Conservation (phyloP, 2,113 vertebrate genomes). For the Willisornis vidua region DNA sequence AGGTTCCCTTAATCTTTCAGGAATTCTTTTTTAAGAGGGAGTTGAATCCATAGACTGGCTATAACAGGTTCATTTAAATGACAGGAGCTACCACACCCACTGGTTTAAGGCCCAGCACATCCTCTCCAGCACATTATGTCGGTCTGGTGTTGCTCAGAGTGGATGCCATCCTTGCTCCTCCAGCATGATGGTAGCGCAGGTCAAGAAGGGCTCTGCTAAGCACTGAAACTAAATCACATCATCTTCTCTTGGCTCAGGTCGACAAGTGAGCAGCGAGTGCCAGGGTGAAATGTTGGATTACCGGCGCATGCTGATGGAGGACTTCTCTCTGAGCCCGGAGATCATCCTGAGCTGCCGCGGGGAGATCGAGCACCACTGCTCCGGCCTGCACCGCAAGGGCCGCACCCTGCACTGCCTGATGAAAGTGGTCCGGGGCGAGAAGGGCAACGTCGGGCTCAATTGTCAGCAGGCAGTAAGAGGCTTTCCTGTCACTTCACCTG, state of each 20-base stretch:
- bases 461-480: slow-evolving; percentile 91
- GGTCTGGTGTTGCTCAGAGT: too few species aligned
- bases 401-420: slow-evolving; percentile 96
- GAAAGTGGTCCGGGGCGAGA: slow-evolving; percentile 87
- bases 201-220: not conserved
- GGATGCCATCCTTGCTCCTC: accelerated
- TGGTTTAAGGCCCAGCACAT: accelerated
- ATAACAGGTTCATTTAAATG: not conserved
- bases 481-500: accelerated
- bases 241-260: slow-evolving; percentile 74
- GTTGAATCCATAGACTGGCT: not conserved
- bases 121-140: not conserved
- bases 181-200: accelerated
- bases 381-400: slow-evolving; percentile 92
- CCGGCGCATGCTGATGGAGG: slow-evolving; percentile 96
- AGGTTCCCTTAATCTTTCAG: not conserved
- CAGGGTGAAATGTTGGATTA: slow-evolving; percentile 98
- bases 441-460: slow-evolving; percentile 81
- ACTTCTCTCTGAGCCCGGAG: slow-evolving; percentile 94
- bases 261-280: slow-evolving; percentile 92
- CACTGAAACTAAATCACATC: not conserved
- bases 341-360: slow-evolving; percentile 94
- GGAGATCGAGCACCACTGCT: slow-evolving; percentile 94
- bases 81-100: not conserved
- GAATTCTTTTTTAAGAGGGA: not conserved